A percentile compares a stretch with the other conserved stretches of the same genome.
Conservation (phyloP, 2,797 vertebrate species). For the Loris lydekkerianus region DNA sequence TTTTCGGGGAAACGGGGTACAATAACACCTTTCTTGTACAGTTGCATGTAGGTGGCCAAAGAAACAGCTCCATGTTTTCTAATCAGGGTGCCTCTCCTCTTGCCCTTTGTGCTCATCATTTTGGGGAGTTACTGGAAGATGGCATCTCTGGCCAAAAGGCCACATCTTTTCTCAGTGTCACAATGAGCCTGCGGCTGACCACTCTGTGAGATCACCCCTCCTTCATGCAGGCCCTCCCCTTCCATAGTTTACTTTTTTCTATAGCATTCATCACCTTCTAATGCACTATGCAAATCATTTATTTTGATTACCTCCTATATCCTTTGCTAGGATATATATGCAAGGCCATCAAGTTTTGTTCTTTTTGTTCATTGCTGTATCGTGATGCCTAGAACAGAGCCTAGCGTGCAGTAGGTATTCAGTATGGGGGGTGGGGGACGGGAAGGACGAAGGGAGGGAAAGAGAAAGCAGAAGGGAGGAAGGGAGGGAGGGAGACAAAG, state of each 20-base stretch:
- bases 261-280: neutral
- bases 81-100: no score
- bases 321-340: neutral
- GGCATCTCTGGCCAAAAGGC: no score
- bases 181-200: neutral
- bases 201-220: neutral
- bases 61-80: no score
- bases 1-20: no score
- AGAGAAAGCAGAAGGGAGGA: neutral
- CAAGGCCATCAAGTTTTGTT: neutral
- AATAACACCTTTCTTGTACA: no score
- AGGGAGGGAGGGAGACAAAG: neutral
- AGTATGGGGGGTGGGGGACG: neutral
- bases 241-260: neutral
- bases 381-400: neutral
- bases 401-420: neutral
- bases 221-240: neutral
- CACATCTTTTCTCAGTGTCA: neutral
- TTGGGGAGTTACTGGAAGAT: no score
- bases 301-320: neutral
- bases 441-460: rapidly evolving
- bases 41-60: no score
- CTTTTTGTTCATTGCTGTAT: neutral
- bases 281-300: neutral
- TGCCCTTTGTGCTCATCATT: no score